phyloP scores from a whole-genome alignment of 2,113 vertebrate species.

The Pica pica region DNA sequence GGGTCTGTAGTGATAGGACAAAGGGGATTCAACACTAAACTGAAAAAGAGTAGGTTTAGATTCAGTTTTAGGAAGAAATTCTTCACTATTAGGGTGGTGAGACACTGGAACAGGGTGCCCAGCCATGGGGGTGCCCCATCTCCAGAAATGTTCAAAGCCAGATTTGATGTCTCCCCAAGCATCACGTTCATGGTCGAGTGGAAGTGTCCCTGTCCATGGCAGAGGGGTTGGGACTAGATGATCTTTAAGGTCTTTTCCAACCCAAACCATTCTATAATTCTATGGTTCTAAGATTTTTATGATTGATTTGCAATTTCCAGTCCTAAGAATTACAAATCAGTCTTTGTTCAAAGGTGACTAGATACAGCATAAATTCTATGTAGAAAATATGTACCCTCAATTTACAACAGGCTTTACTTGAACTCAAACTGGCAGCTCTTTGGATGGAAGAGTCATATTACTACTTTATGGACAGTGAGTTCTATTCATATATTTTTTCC shows the following conservation, averaged over 20 bases:
- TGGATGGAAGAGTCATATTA: neutral
- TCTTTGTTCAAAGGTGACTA: neutral
- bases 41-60: neutral
- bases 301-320: neutral
- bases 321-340: neutral
- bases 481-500: neutral
- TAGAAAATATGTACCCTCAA: neutral
- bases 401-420: neutral
- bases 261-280: neutral
- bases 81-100: neutral
- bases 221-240: neutral
- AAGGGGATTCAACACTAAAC: neutral
- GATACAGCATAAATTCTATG: neutral
- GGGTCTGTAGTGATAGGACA: neutral
- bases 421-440: neutral
- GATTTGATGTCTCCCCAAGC: neutral
- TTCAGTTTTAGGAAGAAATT: neutral
- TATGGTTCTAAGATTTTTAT: neutral
- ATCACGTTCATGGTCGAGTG: neutral
- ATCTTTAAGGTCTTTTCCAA: neutral
- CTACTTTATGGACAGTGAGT: neutral
- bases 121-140: fast-evolving
- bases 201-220: neutral
- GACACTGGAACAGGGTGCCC: neutral
- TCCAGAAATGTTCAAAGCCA: neutral